Base-by-base conservation (phyloP, 2,113 vertebrate genomes). In the Cheilinus undulatus region DNA sequence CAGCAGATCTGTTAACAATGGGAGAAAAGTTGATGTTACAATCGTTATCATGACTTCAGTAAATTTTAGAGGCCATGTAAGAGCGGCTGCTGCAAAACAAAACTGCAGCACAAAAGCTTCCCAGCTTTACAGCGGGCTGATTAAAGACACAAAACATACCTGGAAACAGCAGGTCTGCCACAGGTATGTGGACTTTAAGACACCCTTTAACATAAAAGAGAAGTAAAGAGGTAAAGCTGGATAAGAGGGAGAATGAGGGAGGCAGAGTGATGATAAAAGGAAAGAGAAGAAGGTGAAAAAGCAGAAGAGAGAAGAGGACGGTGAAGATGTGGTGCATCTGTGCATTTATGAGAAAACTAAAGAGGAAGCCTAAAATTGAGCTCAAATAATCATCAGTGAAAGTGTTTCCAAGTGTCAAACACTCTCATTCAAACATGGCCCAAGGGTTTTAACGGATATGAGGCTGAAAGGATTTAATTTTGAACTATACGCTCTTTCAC, bases 401-500 rank as follows among this genome's bases (percentile, higher is more conserved):
- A 92, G 74, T 12, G 76, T 66, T 94, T 91, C 92, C 92, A 89
- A 84, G 78, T 91, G 88, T 79, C 68, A 56, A 59, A 63, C 66
- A 56, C 69, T 84, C 69, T 7, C 28, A n/a, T 42, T 26, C 66
- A 77, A 73, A 63, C 59, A 22, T 65, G 69, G 78, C 66, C 63
- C 60, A 61, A 45, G 63, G 43, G 14, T 42, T 42, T 42, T 17
- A 3, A 17, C 14, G 19, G 2, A 17, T 14, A 40, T 42, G 5
- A 42, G 19, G 17, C 58, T 9, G 24, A n/a, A n/a, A n/a, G n/a
- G 17, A 15, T 17, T 17, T 15, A 42, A 7, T 42, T 17, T 42
- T 4, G n/a, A n/a, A n/a, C n/a, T n/a, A n/a, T n/a, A n/a, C n/a
- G n/a, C n/a, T n/a, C n/a, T n/a, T n/a, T 68, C 49, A 63, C 50